Conservation (phyloP, 2,113 vertebrate species). For the Amia ocellicauda region DNA sequence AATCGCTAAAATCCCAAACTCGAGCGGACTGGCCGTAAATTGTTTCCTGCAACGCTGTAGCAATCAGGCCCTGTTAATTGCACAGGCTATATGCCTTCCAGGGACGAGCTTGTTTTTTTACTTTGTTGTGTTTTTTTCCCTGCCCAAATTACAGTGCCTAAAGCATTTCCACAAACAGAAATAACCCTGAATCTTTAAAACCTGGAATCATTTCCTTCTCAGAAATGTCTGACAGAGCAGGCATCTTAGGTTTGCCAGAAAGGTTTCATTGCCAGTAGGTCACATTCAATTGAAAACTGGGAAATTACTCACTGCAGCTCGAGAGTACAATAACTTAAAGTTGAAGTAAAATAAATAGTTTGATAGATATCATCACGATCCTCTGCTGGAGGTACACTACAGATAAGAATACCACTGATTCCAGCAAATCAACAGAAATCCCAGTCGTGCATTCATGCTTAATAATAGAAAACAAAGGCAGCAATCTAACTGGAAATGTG, state of each 20-base stretch:
- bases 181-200: conserved; percentile 38
- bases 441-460: too few relatives aligned
- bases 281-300: neutral
- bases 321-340: too few relatives aligned
- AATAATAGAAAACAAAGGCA: too few relatives aligned
- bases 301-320: neutral
- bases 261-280: neutral
- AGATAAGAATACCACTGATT: too few relatives aligned
- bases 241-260: neutral
- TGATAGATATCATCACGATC: too few relatives aligned
- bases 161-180: conserved; percentile 40
- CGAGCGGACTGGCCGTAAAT: conserved; percentile 29
- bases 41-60: conserved; percentile 35
- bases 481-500: too few relatives aligned
- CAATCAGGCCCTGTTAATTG: conserved; percentile 45
- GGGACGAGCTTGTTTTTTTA: conserved; percentile 37
- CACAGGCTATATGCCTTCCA: conserved; percentile 32
- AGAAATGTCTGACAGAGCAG: conserved; percentile 19
- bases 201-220: conserved; percentile 31
- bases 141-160: conserved; percentile 37
- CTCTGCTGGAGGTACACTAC: too few relatives aligned
- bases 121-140: conserved; percentile 35
- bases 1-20: neutral
- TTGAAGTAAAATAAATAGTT: too few relatives aligned
- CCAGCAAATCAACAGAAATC: too few relatives aligned